These are phyloP conservation scores for Galeruca laticollis DNA, from an alignment of 2,888 invertebrate species.

Conservation along the genomic window DNA sequence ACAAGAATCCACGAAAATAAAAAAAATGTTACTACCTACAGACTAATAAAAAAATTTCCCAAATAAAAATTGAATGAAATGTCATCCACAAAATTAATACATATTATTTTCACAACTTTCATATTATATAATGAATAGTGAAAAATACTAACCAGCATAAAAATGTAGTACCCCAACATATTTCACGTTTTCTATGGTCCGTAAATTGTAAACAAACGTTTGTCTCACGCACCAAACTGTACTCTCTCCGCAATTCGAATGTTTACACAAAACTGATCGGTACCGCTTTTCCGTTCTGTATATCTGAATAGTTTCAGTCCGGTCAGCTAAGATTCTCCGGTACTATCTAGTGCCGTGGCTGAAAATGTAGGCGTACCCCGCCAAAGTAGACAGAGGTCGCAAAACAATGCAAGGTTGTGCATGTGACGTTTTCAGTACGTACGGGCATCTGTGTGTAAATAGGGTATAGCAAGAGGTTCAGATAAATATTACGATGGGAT, in stretches of 20 bases:
- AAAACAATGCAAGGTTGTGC: conserved; percentile 49
- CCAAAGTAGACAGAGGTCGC: conserved; percentile 50
- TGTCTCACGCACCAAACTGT: conserved; percentile 26
- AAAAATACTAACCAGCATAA: conserved; percentile 28
- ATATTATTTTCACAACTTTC: not conserved
- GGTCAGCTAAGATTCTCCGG: conserved; percentile 47
- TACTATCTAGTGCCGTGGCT: conserved; percentile 22
- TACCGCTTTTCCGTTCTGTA: conserved; percentile 18
- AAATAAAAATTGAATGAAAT: no score
- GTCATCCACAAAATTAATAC: no score
- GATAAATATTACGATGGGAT: no score
- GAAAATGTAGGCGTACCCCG: conserved; percentile 49
- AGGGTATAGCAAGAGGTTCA: conserved; percentile 13
- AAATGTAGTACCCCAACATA: conserved; percentile 29
- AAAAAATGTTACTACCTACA: no score
- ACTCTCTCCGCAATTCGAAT: conserved; percentile 20
- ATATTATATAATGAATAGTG: conserved; percentile 1
- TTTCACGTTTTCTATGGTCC: conserved; percentile 2
- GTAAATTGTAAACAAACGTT: conserved; percentile 9
- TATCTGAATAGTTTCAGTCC: conserved; percentile 38
- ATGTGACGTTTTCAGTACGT: conserved; percentile 36
- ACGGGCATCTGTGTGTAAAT: conserved; percentile 20
- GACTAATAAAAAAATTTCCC: no score
- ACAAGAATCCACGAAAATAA: no score
- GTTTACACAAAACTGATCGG: conserved; percentile 27